phyloP scores from a whole-genome alignment of 2,797 vertebrate genomes.

The Ispidina lecontei region DNA sequence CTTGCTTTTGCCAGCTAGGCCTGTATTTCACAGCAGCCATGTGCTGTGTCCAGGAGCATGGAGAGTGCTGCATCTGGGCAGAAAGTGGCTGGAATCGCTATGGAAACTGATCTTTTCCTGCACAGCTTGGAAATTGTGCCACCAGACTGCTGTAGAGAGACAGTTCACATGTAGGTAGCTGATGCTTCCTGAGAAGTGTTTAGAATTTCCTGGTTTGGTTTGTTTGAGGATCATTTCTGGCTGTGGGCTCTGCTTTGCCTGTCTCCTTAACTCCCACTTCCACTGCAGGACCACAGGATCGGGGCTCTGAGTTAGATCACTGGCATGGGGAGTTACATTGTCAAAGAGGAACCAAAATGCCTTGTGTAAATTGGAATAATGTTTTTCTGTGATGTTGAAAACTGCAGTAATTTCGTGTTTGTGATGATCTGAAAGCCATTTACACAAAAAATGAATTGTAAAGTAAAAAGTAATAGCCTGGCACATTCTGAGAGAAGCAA shows the following conservation, averaged over 20 bases:
- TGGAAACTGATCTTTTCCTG: conserved; percentile 56
- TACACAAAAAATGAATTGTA: conserved; percentile 16
- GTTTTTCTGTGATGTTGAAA: not conserved
- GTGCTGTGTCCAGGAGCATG: conserved; percentile 27
- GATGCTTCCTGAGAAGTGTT: not conserved
- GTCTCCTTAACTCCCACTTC: not conserved
- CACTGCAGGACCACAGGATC: not conserved
- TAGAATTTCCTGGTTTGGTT: not conserved
- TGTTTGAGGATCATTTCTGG: not conserved
- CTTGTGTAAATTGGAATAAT: not conserved
- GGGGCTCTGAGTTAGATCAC: not conserved
- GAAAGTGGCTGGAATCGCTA: conserved; percentile 57
- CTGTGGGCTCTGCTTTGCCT: not conserved
- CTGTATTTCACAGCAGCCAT: not conserved
- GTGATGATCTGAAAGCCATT: not conserved
- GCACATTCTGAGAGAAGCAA: not conserved
- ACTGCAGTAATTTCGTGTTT: not conserved
- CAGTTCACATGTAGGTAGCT: not conserved
- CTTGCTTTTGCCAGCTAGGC: not conserved
- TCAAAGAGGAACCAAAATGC: not conserved
- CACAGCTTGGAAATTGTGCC: conserved; percentile 6
- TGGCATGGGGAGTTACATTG: not conserved
- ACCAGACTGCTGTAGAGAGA: not conserved
- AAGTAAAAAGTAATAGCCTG: conserved; percentile 28
- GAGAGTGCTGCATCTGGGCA: conserved; percentile 12